A percentile compares a stretch with the other conserved stretches of the same genome.
phyloP scores from a whole-genome alignment of 2,113 vertebrate genomes.

The Anarhynchus alexandrinus region DNA sequence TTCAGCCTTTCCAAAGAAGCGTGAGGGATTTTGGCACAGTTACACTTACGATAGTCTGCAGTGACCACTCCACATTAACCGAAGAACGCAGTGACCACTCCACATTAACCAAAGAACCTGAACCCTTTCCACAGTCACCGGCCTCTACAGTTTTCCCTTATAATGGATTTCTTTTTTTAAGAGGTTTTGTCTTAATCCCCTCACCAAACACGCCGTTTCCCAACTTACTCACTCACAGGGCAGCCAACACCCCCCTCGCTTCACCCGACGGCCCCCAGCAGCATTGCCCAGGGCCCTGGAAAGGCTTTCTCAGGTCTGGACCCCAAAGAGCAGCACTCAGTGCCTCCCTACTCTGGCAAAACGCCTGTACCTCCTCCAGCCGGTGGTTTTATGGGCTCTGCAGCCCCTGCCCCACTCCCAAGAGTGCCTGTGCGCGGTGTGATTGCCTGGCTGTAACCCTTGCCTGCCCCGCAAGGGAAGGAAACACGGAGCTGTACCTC shows the following conservation, averaged over 20 bases:
- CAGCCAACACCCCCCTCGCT: rapidly evolving
- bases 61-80: too few species aligned
- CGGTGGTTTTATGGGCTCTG: neutral
- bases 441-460: neutral
- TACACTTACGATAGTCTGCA: rapidly evolving
- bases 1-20: neutral
- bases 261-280: rapidly evolving
- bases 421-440: neutral
- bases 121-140: neutral
- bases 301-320: neutral
- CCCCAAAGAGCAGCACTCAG: rapidly evolving
- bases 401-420: neutral
- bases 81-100: neutral
- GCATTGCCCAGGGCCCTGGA: rapidly evolving
- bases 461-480: neutral
- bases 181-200: neutral
- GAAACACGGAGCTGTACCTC: neutral
- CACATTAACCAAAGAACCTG: rapidly evolving
- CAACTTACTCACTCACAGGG: neutral
- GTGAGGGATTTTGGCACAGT: neutral
- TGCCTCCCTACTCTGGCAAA: rapidly evolving
- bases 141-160: neutral
- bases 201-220: neutral
- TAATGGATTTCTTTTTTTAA: neutral
- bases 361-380: rapidly evolving